Evolutionary conservation across 1,140 invertebrate genomes (phyloP).

Genomic region (Aphis gossypii): DNA sequence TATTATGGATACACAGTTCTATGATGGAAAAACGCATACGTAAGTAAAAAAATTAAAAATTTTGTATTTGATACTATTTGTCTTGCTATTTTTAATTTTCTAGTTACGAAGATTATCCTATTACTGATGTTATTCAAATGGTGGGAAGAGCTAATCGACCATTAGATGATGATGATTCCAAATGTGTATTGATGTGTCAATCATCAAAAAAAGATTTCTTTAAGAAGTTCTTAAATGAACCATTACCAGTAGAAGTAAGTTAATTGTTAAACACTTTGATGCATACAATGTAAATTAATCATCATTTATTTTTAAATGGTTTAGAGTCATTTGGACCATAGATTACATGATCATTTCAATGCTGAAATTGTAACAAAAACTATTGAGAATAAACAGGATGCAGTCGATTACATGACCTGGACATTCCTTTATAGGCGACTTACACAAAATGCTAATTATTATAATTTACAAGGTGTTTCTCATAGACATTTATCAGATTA

Average conservation of each 20-base stretch:
- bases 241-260: slow-evolving; percentile 89
- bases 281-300: neutral
- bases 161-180: slow-evolving; percentile 89
- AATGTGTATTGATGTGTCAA: slow-evolving; percentile 97
- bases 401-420: slow-evolving; percentile 99
- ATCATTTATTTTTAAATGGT: slow-evolving; percentile 60
- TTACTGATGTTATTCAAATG: slow-evolving; percentile 98
- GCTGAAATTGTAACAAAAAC: slow-evolving; percentile 99
- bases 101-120: slow-evolving; percentile 96
- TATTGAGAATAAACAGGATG: slow-evolving; percentile 99
- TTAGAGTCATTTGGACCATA: slow-evolving; percentile 92
- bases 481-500: slow-evolving; percentile 98
- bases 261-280: neutral
- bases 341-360: slow-evolving; percentile 99
- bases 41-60: slow-evolving; percentile 61
- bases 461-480: slow-evolving; percentile 95
- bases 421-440: slow-evolving; percentile 96
- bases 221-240: slow-evolving; percentile 98
- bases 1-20: slow-evolving; percentile 97
- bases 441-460: slow-evolving; percentile 99
- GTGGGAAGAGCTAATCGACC: slow-evolving; percentile 91
- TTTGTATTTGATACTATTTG: neutral
- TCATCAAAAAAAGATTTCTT: slow-evolving; percentile 98
- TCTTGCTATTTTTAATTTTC: slow-evolving; percentile 65
- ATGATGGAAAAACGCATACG: slow-evolving; percentile 85